Percentiles rank a stretch among this genome's conserved stretches.
phyloP scores from a whole-genome alignment of 2,888 invertebrate species.

The Megastigmus dorsalis region DNA sequence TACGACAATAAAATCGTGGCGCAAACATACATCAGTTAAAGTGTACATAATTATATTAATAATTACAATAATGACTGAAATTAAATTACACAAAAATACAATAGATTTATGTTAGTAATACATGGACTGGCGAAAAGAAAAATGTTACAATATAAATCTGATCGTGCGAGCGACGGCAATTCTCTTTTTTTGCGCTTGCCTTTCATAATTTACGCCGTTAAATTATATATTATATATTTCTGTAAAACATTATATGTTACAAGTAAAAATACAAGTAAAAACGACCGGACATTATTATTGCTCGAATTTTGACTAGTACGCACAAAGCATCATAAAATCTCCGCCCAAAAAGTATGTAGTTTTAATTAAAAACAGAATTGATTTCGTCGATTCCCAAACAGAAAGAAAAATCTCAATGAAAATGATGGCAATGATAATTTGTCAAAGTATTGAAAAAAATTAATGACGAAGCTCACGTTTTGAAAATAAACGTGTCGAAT shows the following conservation, averaged over 20 bases:
- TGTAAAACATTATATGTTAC: slow-evolving; percentile 57
- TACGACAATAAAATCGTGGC: slow-evolving; percentile 68
- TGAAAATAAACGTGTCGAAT: slow-evolving; percentile 36
- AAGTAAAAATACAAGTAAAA: slow-evolving; percentile 51
- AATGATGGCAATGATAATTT: slow-evolving; percentile 31
- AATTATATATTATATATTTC: slow-evolving; percentile 47
- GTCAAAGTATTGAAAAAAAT: slow-evolving; percentile 30
- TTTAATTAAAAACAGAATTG: slow-evolving; percentile 6
- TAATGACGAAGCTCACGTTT: slow-evolving; percentile 6
- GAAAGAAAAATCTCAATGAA: neutral
- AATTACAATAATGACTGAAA: slow-evolving; percentile 55
- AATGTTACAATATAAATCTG: slow-evolving; percentile 46
- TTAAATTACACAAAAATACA: slow-evolving; percentile 55
- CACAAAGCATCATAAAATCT: slow-evolving; percentile 54
- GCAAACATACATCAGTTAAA: slow-evolving; percentile 62
- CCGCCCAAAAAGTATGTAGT: slow-evolving; percentile 6
- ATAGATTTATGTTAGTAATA: slow-evolving; percentile 56
- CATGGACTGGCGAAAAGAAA: slow-evolving; percentile 49
- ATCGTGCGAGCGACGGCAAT: slow-evolving; percentile 28
- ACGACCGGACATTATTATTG: slow-evolving; percentile 56
- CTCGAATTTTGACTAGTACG: slow-evolving; percentile 73
- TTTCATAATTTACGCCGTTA: slow-evolving; percentile 17
- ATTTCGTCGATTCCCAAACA: slow-evolving; percentile 7
- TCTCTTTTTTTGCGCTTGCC: neutral
- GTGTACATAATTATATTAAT: slow-evolving; percentile 46